Evolutionary conservation across 2,797 vertebrate genomes (phyloP), one percentile per base, ranked within the genome.

Genomic region (Chrosomus eos): DNA sequence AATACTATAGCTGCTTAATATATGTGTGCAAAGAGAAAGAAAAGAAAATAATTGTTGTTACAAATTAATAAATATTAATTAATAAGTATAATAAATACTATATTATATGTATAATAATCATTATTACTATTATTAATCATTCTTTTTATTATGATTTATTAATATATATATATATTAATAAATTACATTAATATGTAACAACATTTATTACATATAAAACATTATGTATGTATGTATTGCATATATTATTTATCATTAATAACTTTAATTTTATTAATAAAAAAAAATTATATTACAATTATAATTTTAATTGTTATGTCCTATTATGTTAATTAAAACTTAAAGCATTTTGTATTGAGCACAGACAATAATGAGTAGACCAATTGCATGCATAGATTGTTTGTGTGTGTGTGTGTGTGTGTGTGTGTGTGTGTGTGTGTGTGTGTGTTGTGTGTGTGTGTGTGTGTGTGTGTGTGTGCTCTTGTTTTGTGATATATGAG

Each of bases 1-100:
- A 79, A 74, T 68, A 55, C 28, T 58, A 62, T 28, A 28, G 73
- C 82, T 58, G 51, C 18, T 81, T 19, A 68, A 31, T 58, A 13
- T 5, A 58, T 58, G 6, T 55, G 31, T 14, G 5, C 60, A 62
- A 64, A 64, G 26, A 64, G 14, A 48, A 64, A 5, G 14, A 36
- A 80, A 36, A 31, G 0, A 53, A 64, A 13, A 45, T 7, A 1
- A 43, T 28, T 21, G n/a, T 21, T 28, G n/a, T 51, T n/a, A 33
- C 4, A 18, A n/a, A 33, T 33, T 2, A 40, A 28, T 72, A 72
- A 18, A 72, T 28, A 67, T 53, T 13, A 23, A 80, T 53, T 10
- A 10, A 36, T 36, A 33, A 1, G 14, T n/a, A 11, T 10, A 73
- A 45, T 23, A 31, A 19, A 38, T 28, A 16, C 4, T 45, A 26